A percentile compares a stretch with the other conserved stretches of the same genome.
These are phyloP conservation scores for Epinotia ramella DNA, from an alignment of 2,888 invertebrate species.

Conservation along the genomic window DNA sequence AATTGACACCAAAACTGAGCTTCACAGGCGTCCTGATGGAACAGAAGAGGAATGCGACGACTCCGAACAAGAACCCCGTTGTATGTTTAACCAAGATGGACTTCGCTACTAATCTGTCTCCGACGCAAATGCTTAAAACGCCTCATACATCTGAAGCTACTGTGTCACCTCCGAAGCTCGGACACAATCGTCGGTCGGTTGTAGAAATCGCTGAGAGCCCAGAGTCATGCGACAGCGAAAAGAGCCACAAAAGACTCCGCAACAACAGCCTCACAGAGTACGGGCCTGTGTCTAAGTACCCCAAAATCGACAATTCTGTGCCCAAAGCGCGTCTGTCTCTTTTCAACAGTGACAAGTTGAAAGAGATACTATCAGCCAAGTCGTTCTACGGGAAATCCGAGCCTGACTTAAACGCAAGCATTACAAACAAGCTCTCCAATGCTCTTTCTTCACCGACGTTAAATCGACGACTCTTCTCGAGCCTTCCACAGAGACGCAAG, in stretches of 20 bases:
- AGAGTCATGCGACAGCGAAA: constrained; percentile 74
- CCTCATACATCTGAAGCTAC: constrained; percentile 69
- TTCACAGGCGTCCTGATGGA: constrained; percentile 76
- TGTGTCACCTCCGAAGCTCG: constrained; percentile 75
- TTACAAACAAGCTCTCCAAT: constrained; percentile 66
- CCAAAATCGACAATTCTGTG: constrained; percentile 67
- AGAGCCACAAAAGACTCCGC: constrained; percentile 72
- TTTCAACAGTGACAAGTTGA: constrained; percentile 75
- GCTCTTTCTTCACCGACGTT: constrained; percentile 66
- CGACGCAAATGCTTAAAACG: constrained; percentile 76
- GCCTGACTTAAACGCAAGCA: constrained; percentile 69
- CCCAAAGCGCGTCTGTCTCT: constrained; percentile 79
- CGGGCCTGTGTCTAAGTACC: constrained; percentile 70
- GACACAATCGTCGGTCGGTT: constrained; percentile 67
- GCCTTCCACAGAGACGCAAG: constrained; percentile 63
- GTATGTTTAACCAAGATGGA: constrained; percentile 75
- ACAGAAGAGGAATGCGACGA: constrained; percentile 66
- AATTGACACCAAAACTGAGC: constrained; percentile 71
- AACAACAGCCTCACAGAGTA: constrained; percentile 68
- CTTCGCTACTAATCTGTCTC: constrained; percentile 67
- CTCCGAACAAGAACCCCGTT: constrained; percentile 66
- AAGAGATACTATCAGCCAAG: constrained; percentile 82
- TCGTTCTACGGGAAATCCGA: constrained; percentile 84
- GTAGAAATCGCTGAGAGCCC: constrained; percentile 76
- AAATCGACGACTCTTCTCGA: constrained; percentile 60